A percentile compares a stretch with the other conserved stretches of the same genome.
Evolutionary conservation across 2,888 invertebrate genomes (phyloP).

Genomic region (Chalcis sispes): DNA sequence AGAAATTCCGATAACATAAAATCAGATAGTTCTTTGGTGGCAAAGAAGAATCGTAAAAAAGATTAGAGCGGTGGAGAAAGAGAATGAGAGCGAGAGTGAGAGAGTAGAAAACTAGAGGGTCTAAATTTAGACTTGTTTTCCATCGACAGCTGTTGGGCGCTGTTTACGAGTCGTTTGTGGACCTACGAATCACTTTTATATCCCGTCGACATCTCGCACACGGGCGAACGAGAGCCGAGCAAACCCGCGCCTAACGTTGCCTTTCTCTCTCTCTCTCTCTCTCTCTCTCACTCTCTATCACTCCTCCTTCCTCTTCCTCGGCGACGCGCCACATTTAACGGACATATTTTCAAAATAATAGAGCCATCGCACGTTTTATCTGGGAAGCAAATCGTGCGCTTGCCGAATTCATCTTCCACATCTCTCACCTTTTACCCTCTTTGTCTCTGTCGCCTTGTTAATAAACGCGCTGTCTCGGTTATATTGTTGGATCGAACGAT

Average conservation of each 20-base stretch:
- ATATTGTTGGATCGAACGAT: no score
- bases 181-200: constrained; percentile 71
- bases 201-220: constrained; percentile 56
- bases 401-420: not conserved
- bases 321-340: constrained; percentile 17
- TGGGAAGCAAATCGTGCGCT: not conserved
- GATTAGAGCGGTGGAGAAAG: not conserved
- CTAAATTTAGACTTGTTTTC: constrained; percentile 73
- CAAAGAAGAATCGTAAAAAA: not conserved
- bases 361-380: not conserved
- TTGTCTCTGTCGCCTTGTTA: no score
- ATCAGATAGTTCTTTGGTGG: not conserved
- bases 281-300: no score
- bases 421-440: not conserved
- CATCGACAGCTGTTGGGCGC: constrained; percentile 73
- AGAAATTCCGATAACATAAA: not conserved
- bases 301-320: not conserved
- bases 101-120: constrained; percentile 20
- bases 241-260: constrained; percentile 1
- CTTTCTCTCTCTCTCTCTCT: not conserved
- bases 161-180: constrained; percentile 72
- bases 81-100: no score
- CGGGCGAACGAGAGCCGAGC: constrained; percentile 18
- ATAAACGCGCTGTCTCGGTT: no score
- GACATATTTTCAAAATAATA: constrained; percentile 40